Evolutionary conservation across 2,113 vertebrate genomes (phyloP).

Genomic region (Ahaetulla prasina): DNA sequence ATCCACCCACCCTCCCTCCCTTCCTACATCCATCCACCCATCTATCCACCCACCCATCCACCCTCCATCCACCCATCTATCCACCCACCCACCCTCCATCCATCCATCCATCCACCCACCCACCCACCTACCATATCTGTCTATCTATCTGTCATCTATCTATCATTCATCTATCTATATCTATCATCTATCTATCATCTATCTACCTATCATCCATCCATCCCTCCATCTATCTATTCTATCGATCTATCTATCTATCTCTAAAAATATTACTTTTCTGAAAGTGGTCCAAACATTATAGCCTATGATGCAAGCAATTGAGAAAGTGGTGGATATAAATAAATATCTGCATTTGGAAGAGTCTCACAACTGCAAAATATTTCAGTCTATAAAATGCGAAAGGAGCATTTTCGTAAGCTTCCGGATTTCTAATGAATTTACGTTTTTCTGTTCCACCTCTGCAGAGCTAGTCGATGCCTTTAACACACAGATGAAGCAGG

Average conservation of each 20-base stretch:
- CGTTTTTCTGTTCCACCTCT: background rate
- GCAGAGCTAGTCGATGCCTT: conserved; percentile 89
- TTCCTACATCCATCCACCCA: background rate
- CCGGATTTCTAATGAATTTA: background rate
- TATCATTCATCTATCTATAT: too few relatives aligned
- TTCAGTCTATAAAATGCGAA: background rate
- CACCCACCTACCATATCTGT: too few relatives aligned
- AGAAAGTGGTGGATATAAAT: background rate
- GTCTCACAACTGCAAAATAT: background rate
- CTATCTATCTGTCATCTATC: too few relatives aligned
- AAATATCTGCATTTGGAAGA: background rate
- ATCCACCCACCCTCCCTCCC: too few relatives aligned
- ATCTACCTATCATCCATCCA: too few relatives aligned
- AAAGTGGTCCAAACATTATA: background rate
- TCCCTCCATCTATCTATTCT: too few relatives aligned
- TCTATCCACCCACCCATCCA: too few relatives aligned
- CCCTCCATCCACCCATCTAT: too few relatives aligned
- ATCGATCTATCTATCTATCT: too few relatives aligned
- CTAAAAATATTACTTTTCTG: background rate
- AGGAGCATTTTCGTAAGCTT: background rate
- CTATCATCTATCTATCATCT: too few relatives aligned
- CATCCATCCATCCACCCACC: too few relatives aligned
- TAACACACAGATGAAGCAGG: conserved; percentile 79
- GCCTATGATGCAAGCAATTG: background rate
- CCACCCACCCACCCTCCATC: too few relatives aligned